Percentiles rank a stretch among this genome's conserved stretches.
Evolutionary conservation across 2,888 invertebrate genomes (phyloP).

Genomic region (Calameuta pallipes): DNA sequence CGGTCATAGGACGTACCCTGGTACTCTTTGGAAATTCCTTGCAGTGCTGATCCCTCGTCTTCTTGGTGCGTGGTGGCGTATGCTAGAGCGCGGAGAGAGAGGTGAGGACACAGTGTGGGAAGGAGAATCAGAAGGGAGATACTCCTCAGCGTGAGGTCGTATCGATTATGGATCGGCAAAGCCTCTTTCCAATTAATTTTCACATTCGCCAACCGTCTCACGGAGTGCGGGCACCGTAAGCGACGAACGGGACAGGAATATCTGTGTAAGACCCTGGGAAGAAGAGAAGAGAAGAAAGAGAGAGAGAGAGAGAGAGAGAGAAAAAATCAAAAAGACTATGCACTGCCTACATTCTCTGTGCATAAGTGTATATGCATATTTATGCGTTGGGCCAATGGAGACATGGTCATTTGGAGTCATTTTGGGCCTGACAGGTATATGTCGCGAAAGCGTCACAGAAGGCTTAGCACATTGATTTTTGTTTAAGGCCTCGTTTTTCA

Average conservation of each 20-base stretch:
- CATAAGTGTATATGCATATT: neutral
- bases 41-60: too few species aligned
- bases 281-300: neutral
- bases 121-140: neutral
- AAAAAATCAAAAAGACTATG: neutral
- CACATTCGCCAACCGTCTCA: conserved; percentile 17
- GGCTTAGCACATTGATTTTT: neutral
- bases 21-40: neutral
- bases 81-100: too few species aligned
- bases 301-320: neutral
- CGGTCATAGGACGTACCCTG: neutral
- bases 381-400: neutral
- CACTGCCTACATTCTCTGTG: neutral
- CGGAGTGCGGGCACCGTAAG: conserved; percentile 4
- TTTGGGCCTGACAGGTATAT: neutral
- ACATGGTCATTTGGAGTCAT: neutral
- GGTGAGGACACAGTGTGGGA: neutral
- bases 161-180: neutral
- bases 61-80: too few species aligned
- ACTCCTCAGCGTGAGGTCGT: neutral
- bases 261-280: neutral
- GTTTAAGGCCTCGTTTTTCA: neutral
- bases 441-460: neutral
- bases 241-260: conserved; percentile 4
- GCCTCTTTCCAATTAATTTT: neutral